A percentile compares a stretch with the other conserved stretches of the same genome.
Evolutionary conservation across 2,113 vertebrate species (phyloP).

Genomic region (Lepus europaeus): DNA sequence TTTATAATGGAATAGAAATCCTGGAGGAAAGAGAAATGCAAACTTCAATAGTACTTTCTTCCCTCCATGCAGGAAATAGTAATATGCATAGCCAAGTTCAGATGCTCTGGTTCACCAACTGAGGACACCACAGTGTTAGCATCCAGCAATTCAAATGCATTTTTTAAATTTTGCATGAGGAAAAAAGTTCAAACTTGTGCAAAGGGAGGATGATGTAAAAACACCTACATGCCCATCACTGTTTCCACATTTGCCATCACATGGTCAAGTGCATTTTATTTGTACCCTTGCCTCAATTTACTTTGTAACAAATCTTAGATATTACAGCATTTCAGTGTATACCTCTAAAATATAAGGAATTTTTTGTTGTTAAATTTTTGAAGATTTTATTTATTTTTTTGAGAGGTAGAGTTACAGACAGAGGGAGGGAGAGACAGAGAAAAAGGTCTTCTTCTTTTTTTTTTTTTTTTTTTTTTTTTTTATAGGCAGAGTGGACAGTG

Average conservation of each 20-base stretch:
- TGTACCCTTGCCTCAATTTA: neutral
- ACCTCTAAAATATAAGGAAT: constrained; percentile 5
- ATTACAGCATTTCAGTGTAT: neutral
- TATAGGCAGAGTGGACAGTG: too few species aligned
- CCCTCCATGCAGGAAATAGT: neutral
- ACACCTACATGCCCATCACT: neutral
- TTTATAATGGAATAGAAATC: constrained; percentile 63
- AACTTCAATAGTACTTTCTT: neutral
- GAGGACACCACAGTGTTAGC: neutral
- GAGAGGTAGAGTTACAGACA: too few species aligned
- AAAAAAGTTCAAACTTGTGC: neutral
- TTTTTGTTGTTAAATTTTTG: neutral
- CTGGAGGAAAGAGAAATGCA: constrained; percentile 14
- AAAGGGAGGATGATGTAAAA: neutral
- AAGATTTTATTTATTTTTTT: too few species aligned
- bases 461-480: too few species aligned
- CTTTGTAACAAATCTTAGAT: neutral
- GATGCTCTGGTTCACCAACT: neutral
- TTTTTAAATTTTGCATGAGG: neutral
- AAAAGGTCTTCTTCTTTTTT: too few species aligned
- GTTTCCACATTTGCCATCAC: neutral
- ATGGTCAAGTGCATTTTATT: neutral
- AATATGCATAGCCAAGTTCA: neutral
- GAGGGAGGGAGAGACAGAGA: too few species aligned
- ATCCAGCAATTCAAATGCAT: neutral